Evolutionary conservation across 2,888 invertebrate genomes (phyloP).

Genomic region (Eulithis prunata): DNA sequence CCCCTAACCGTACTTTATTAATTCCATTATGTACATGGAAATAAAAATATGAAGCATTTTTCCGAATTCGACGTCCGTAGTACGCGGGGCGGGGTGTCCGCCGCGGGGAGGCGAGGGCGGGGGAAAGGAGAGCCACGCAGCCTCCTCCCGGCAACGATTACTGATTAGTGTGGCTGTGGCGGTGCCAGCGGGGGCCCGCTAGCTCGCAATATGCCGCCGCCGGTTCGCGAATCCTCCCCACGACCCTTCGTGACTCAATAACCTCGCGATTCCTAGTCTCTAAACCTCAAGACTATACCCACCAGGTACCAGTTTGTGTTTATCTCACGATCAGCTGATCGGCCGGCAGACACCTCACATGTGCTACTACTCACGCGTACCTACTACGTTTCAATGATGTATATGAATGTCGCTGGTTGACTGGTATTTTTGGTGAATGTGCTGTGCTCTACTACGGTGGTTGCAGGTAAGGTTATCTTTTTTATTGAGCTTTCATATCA

Average conservation of each 20-base stretch:
- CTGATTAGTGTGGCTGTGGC: slow-evolving; percentile 84
- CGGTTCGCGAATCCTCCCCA: slow-evolving; percentile 43
- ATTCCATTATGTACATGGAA: slow-evolving; percentile 33
- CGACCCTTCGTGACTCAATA: slow-evolving; percentile 16
- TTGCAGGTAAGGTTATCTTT: slow-evolving; percentile 59
- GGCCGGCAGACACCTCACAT: slow-evolving; percentile 67
- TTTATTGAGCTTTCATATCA: background rate
- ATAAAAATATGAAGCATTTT: slow-evolving; percentile 42
- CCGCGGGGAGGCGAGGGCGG: slow-evolving; percentile 46
- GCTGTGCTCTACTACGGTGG: slow-evolving; percentile 52
- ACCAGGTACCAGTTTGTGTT: too few relatives aligned
- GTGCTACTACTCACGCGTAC: slow-evolving; percentile 65
- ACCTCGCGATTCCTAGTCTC: slow-evolving; percentile 11
- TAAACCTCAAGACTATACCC: too few relatives aligned
- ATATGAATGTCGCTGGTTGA: slow-evolving; percentile 71
- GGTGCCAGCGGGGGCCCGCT: slow-evolving; percentile 77
- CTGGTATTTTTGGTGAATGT: slow-evolving; percentile 57
- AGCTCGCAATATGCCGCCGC: slow-evolving; percentile 67
- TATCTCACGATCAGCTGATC: slow-evolving; percentile 67
- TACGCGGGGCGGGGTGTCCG: slow-evolving; percentile 51
- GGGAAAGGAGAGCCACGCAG: slow-evolving; percentile 71
- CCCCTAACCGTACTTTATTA: slow-evolving; percentile 29
- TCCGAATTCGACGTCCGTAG: slow-evolving; percentile 59
- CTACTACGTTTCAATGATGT: slow-evolving; percentile 65
- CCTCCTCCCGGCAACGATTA: slow-evolving; percentile 84